Percentiles rank a stretch among this genome's conserved stretches.
phyloP scores from a whole-genome alignment of 35 echinoderm and acorn worm species.

The Chiridota heheva region DNA sequence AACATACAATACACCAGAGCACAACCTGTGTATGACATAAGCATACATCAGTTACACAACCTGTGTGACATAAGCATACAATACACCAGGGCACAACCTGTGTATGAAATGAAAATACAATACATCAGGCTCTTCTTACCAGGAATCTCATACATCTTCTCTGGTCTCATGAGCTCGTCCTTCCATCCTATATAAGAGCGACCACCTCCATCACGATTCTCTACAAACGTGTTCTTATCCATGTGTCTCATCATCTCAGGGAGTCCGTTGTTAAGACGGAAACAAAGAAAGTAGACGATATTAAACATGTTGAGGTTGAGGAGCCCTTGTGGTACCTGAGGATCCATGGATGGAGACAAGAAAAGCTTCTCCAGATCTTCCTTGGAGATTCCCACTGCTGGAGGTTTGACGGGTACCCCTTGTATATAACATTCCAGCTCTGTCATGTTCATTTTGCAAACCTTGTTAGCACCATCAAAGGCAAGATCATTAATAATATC shows the following conservation, averaged over 20 bases:
- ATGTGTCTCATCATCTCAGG: conserved; percentile 32
- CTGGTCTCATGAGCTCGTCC: too few species aligned
- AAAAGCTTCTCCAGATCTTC: conserved; percentile 12
- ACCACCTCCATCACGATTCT: too few species aligned
- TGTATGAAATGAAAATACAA: too few species aligned
- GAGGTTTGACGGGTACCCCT: neutral
- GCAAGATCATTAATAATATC: conserved; percentile 23
- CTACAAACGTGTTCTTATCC: conserved; percentile 37
- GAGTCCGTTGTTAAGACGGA: neutral
- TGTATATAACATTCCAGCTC: conserved; percentile 12
- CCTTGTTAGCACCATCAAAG: conserved; percentile 30
- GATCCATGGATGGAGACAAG: conserved; percentile 24
- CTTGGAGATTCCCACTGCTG: neutral
- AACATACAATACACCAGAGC: too few species aligned
- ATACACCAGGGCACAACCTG: too few species aligned
- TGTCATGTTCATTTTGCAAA: conserved; percentile 28
- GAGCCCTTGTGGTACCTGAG: conserved; percentile 9
- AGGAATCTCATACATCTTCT: too few species aligned
- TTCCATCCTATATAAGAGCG: too few species aligned
- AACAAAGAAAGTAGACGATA: conserved; percentile 28
- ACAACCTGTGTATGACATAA: too few species aligned
- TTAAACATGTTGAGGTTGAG: conserved; percentile 48
- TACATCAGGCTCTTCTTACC: too few species aligned
- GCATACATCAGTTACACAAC: too few species aligned
- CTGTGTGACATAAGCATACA: too few species aligned